Conservation (phyloP, 2,797 vertebrate species). For the Chelmon rostratus region DNA sequence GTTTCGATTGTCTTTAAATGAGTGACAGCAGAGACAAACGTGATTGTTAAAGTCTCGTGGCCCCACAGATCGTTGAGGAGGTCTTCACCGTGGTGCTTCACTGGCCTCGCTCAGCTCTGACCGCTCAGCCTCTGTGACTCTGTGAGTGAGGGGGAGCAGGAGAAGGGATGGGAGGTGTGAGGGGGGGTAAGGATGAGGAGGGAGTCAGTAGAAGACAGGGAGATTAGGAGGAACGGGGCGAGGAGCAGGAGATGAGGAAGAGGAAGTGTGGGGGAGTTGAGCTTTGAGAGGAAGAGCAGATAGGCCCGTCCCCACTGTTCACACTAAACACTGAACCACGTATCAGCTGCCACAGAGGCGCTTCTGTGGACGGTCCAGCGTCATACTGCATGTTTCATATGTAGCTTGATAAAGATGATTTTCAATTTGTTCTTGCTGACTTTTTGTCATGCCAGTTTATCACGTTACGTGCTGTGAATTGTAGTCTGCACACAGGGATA, state of each 20-base stretch:
- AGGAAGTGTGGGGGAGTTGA: constrained; percentile 68
- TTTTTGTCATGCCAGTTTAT: background rate
- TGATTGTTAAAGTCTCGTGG: background rate
- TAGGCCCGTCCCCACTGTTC: constrained; percentile 29
- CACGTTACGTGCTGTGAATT: background rate
- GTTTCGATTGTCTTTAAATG: background rate
- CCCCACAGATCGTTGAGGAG: background rate
- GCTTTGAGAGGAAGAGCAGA: constrained; percentile 49
- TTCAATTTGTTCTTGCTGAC: background rate
- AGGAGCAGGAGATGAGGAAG: constrained; percentile 57
- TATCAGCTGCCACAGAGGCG: background rate
- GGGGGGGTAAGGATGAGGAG: constrained; percentile 59
- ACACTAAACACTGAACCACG: background rate
- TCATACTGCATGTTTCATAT: background rate
- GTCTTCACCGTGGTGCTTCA: background rate
- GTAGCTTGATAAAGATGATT: background rate
- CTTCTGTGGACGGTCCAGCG: background rate
- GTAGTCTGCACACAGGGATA: background rate
- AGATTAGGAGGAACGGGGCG: constrained; percentile 46
- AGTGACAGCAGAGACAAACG: background rate
- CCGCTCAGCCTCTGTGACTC: background rate
- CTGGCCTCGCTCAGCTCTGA: background rate
- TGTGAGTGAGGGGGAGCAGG: constrained; percentile 22
- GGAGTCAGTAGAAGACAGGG: constrained; percentile 23
- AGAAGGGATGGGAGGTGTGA: constrained; percentile 30